Conservation (phyloP, 2,888 invertebrate species). For the Diogma glabrata region DNA sequence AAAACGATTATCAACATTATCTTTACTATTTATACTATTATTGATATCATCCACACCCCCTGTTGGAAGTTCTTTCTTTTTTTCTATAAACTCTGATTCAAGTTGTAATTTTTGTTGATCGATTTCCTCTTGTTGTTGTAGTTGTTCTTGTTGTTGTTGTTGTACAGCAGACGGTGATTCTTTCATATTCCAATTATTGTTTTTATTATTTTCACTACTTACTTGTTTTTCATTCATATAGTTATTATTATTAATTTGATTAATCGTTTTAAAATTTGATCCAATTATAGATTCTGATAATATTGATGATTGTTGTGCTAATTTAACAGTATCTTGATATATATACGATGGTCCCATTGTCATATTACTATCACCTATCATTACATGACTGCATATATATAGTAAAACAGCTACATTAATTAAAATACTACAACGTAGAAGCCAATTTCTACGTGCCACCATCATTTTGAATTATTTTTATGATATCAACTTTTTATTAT, state of each 20-base stretch:
- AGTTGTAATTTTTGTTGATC: neutral
- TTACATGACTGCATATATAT: slow-evolving; percentile 57
- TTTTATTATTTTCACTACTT: slow-evolving; percentile 1
- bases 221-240: neutral
- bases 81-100: neutral
- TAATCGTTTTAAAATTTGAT: neutral
- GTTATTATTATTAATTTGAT: neutral
- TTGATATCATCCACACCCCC: neutral
- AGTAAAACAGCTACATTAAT: slow-evolving; percentile 59
- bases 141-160: neutral
- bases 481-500: no score
- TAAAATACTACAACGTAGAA: slow-evolving; percentile 61
- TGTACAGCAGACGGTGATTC: neutral
- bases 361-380: slow-evolving; percentile 35
- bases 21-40: slow-evolving; percentile 12
- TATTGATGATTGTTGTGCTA: slow-evolving; percentile 13
- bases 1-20: slow-evolving; percentile 21
- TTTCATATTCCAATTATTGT: neutral
- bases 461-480: no score
- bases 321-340: slow-evolving; percentile 23
- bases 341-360: slow-evolving; percentile 29
- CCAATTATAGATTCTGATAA: neutral
- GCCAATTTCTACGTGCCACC: slow-evolving; percentile 53
- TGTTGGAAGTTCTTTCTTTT: slow-evolving; percentile 12
- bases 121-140: neutral